A percentile compares a stretch with the other conserved stretches of the same genome.
Conservation (phyloP, 1,140 invertebrate species). For the Drosophila lini region DNA sequence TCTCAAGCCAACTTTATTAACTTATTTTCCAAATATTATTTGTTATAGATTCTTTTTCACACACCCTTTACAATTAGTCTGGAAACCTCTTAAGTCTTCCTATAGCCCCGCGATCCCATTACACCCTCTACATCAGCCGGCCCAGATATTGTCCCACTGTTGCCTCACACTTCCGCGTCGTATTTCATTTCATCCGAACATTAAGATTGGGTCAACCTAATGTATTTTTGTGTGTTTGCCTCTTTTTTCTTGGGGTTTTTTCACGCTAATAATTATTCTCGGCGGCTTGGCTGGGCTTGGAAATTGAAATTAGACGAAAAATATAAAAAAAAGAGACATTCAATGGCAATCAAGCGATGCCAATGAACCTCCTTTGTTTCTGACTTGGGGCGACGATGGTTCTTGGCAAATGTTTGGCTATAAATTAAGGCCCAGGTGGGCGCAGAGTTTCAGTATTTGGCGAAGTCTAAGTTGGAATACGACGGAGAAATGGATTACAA, state of each 20-base stretch:
- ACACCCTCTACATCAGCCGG: conserved; percentile 6
- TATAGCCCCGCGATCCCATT: neutral
- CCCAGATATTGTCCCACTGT: conserved; percentile 32
- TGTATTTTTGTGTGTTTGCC: conserved; percentile 26
- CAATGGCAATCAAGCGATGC: conserved; percentile 65
- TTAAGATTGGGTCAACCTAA: conserved; percentile 50
- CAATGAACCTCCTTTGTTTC: conserved; percentile 55
- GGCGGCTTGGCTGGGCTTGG: conserved; percentile 29
- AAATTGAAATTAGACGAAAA: conserved; percentile 34
- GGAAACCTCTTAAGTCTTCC: neutral
- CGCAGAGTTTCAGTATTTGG: conserved; percentile 43
- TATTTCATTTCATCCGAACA: conserved; percentile 34
- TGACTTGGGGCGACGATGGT: conserved; percentile 15
- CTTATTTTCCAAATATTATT: too few species aligned
- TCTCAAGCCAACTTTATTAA: too few species aligned
- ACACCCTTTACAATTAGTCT: too few species aligned
- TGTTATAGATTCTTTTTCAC: too few species aligned
- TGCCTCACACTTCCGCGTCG: conserved; percentile 36
- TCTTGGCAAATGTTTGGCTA: conserved; percentile 54
- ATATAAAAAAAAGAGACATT: conserved; percentile 32
- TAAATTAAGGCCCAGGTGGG: conserved; percentile 56
- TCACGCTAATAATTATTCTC: conserved; percentile 49
- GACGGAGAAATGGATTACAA: conserved; percentile 51
- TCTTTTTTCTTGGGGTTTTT: conserved; percentile 26
- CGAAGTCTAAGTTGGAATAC: conserved; percentile 28